A percentile compares a stretch with the other conserved stretches of the same genome.
These are phyloP conservation scores for Hipposideros larvatus DNA, from an alignment of 2,797 vertebrate genomes.

Conservation along the genomic window DNA sequence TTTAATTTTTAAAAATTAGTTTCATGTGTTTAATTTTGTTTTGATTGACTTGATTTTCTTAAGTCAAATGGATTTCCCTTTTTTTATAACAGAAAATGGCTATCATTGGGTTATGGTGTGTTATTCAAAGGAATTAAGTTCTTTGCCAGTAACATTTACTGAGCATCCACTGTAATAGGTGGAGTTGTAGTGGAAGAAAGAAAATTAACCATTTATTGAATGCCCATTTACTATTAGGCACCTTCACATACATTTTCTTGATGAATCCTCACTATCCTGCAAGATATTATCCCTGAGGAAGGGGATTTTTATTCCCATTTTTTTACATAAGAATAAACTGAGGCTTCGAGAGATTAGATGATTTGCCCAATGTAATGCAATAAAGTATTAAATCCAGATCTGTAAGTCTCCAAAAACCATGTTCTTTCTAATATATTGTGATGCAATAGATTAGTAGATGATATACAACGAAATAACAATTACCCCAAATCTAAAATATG, in stretches of 20 bases:
- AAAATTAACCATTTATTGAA: constrained; percentile 33
- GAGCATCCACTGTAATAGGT: neutral
- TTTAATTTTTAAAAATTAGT: too few relatives aligned
- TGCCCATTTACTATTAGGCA: neutral
- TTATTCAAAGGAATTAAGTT: constrained; percentile 41
- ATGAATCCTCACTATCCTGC: neutral
- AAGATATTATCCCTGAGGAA: neutral
- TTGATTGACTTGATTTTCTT: constrained; percentile 42
- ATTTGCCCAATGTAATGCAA: neutral
- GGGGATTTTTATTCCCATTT: neutral
- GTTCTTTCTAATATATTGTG: neutral
- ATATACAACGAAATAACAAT: neutral
- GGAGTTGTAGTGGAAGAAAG: neutral
- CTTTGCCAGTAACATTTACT: constrained; percentile 21
- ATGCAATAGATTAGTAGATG: neutral
- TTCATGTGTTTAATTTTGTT: neutral
- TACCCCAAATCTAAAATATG: neutral
- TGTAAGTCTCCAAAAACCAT: neutral
- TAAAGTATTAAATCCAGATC: neutral
- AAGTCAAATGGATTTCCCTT: constrained; percentile 35
- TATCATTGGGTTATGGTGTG: neutral
- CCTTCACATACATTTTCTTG: neutral
- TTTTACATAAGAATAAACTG: constrained; percentile 42
- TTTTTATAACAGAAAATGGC: constrained; percentile 23
- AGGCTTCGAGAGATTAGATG: constrained; percentile 21